Evolutionary conservation across 2,797 vertebrate species (phyloP), one percentile per base, ranked within the genome.

Genomic region (Sparus aurata): DNA sequence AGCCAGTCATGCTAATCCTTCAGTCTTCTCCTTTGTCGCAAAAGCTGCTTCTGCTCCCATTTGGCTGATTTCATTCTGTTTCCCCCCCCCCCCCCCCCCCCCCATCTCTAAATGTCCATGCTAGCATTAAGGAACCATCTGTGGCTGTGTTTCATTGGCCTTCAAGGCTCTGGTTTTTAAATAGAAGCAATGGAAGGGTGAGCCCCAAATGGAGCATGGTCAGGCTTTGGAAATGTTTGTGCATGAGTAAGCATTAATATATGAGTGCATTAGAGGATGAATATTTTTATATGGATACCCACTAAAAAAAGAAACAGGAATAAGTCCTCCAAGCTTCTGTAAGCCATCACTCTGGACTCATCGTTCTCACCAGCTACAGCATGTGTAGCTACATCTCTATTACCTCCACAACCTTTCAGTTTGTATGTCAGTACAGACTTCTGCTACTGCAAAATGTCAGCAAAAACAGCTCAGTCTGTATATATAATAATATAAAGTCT

Each of bases 71-170:
- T 88, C 54, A 80, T 55, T 79, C 58, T 55, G 70, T 61, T 46
- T n/a, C 15, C 74, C 50, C 50, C 76, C 50, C 53, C 5, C 69
- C 76, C 50, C 53, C 5, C 15, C 74, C 50, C 50, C 76, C 50
- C 53, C 5, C 69, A 82, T 83, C 84, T 88, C 80, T 89, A 85
- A 89, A 91, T 91, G 88, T 75, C 88, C 84, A 91, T 60, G 79
- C 73, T 86, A 82, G 90, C 91, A 90, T 92, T 89, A 89, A 93
- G 89, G 79, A 92, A 80, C 90, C 90, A 93, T 93, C 91, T 93
- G 93, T 90, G 89, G 89, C 83, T 82, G 80, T 72, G 83, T 91
- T 89, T 87, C 75, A 80, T 52, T 68, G 75, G 87, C 78, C 62
- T 89, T 91, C 66, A 87, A 80, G 83, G 87, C 87, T 87, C 68